Evolutionary conservation across 1,140 invertebrate genomes (phyloP).

Genomic region (Himalopsyche phryganea): DNA sequence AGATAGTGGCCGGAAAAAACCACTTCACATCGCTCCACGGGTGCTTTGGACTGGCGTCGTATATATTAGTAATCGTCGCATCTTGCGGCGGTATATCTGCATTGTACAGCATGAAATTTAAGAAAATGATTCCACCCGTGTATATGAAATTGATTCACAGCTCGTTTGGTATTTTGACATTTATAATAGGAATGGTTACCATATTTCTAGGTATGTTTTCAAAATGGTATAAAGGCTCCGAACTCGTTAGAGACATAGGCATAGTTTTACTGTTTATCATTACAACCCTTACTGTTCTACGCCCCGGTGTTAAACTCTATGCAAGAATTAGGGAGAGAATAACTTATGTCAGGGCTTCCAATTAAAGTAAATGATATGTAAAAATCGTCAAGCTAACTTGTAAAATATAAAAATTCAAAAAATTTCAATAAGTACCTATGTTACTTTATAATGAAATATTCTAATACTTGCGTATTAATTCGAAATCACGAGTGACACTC

Average conservation of each 20-base stretch:
- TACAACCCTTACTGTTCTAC: slow-evolving; percentile 44
- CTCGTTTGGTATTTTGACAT: slow-evolving; percentile 43
- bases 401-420: too few relatives aligned
- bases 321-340: slow-evolving; percentile 47
- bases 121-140: slow-evolving; percentile 42
- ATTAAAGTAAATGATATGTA: slow-evolving; percentile 9
- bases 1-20: slow-evolving; percentile 39
- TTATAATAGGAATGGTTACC: slow-evolving; percentile 42
- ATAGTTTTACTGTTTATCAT: slow-evolving; percentile 41
- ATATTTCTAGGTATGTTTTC: slow-evolving; percentile 46
- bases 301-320: slow-evolving; percentile 48
- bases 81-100: slow-evolving; percentile 44
- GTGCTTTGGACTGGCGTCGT: slow-evolving; percentile 45
- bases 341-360: slow-evolving; percentile 15
- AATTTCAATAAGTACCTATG: too few relatives aligned
- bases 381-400: too few relatives aligned
- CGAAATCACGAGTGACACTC: too few relatives aligned
- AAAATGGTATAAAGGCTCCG: slow-evolving; percentile 43
- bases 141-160: slow-evolving; percentile 49
- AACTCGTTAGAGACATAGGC: slow-evolving; percentile 38
- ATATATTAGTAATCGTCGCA: slow-evolving; percentile 43
- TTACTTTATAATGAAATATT: too few relatives aligned
- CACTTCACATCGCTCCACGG: slow-evolving; percentile 47
- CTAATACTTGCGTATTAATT: too few relatives aligned
- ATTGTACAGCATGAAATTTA: slow-evolving; percentile 47